Evolutionary conservation across 1,140 invertebrate genomes (phyloP).

Genomic region (Monomorium pharaonis): DNA sequence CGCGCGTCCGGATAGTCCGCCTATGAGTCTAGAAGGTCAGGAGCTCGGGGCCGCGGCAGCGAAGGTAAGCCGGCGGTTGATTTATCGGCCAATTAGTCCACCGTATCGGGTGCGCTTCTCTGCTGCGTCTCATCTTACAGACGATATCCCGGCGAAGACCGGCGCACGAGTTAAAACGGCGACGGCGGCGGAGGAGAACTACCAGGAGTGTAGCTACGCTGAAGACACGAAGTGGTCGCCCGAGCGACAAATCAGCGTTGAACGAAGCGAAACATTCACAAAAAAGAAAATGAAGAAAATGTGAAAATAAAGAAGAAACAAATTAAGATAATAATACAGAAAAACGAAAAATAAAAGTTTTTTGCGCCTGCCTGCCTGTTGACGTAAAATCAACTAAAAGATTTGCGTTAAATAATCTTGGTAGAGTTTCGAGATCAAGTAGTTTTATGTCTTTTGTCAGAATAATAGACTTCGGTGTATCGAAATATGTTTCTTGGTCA

Average conservation of each 20-base stretch:
- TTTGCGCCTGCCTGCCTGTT: background rate
- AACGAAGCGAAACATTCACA: background rate
- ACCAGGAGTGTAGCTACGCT: constrained; percentile 63
- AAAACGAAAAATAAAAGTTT: background rate
- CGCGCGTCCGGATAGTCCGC: constrained; percentile 64
- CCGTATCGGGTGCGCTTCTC: constrained; percentile 80
- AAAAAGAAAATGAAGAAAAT: background rate
- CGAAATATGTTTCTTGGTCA: background rate
- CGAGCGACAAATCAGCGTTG: background rate
- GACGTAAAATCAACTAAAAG: background rate
- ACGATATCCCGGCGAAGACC: constrained; percentile 77
- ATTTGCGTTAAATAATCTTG: background rate
- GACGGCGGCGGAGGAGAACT: constrained; percentile 36
- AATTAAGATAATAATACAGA: background rate
- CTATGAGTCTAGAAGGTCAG: constrained; percentile 71
- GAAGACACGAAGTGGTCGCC: constrained; percentile 31
- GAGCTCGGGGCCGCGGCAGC: constrained; percentile 43
- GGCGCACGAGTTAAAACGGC: constrained; percentile 71
- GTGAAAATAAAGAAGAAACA: background rate
- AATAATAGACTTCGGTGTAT: background rate
- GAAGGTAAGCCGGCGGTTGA: constrained; percentile 77
- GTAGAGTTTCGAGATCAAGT: background rate
- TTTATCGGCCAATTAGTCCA: constrained; percentile 82
- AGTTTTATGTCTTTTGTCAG: background rate
- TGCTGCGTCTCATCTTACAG: constrained; percentile 80